Percentiles rank a stretch among this genome's conserved stretches.
Evolutionary conservation across 1,140 invertebrate species (phyloP).

Genomic region (Zaprionus kolodkinae): DNA sequence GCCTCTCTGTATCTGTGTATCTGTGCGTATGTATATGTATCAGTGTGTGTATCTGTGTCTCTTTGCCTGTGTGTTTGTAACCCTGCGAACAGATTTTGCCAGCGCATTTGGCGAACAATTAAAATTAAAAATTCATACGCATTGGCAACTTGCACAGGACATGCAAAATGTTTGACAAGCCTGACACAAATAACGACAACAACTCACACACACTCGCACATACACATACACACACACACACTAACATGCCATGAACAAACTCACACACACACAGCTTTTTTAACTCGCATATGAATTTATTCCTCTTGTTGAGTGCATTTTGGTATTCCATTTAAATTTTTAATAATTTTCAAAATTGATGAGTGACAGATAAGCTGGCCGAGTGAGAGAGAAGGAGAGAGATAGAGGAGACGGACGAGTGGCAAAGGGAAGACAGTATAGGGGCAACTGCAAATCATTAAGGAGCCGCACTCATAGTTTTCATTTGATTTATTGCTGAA

Average conservation of each 20-base stretch:
- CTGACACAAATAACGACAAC: conserved; percentile 73
- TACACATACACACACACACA: conserved; percentile 17
- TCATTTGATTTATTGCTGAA: conserved; percentile 72
- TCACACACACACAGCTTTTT: conserved; percentile 23
- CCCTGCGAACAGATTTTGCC: conserved; percentile 65
- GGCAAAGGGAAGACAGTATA: neutral
- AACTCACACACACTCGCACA: conserved; percentile 41
- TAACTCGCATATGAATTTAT: conserved; percentile 46
- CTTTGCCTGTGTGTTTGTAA: conserved; percentile 9
- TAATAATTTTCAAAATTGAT: conserved; percentile 82
- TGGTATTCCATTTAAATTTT: conserved; percentile 82
- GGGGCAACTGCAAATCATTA: conserved; percentile 5
- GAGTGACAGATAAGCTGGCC: conserved; percentile 58
- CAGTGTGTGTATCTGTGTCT: conserved; percentile 4
- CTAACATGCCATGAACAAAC: neutral
- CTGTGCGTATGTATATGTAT: neutral
- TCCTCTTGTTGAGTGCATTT: conserved; percentile 68
- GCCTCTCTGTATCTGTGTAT: neutral
- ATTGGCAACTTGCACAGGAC: conserved; percentile 56
- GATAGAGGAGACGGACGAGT: conserved; percentile 3
- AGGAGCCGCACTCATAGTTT: conserved; percentile 40
- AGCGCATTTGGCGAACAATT: conserved; percentile 77
- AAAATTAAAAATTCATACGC: conserved; percentile 79
- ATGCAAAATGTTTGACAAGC: conserved; percentile 76
- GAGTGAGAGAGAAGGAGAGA: neutral